A percentile compares a stretch with the other conserved stretches of the same genome.
Conservation (phyloP, 2,888 invertebrate species). For the Aphidoletes aphidimyza region DNA sequence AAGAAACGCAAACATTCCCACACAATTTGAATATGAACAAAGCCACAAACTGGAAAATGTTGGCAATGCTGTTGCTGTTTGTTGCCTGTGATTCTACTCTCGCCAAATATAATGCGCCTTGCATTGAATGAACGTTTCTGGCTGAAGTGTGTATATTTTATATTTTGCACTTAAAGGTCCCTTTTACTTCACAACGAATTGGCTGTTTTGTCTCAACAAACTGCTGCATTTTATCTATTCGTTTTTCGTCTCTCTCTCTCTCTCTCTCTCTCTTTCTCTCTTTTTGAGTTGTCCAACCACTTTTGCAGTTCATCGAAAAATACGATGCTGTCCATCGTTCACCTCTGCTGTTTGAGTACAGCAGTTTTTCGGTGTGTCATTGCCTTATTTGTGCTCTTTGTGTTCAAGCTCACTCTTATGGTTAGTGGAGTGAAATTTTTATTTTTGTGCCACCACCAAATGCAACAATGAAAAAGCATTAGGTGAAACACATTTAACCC, state of each 20-base stretch:
- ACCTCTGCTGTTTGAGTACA: background rate
- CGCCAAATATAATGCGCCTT: background rate
- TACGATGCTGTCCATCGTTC: background rate
- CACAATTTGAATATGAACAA: conserved; percentile 43
- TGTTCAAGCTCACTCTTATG: background rate
- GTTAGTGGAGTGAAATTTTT: conserved; percentile 35
- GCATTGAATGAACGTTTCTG: background rate
- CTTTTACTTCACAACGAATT: conserved; percentile 13
- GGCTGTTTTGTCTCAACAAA: conserved; percentile 34
- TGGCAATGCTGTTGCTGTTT: background rate
- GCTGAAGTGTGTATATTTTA: background rate
- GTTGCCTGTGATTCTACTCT: background rate
- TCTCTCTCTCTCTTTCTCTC: background rate
- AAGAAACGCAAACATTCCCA: conserved; percentile 32
- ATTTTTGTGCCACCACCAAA: background rate
- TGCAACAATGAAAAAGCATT: conserved; percentile 49
- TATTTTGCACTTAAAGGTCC: background rate
- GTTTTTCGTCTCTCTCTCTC: background rate
- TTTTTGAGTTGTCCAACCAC: background rate
- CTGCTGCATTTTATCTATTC: background rate
- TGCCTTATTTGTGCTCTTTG: conserved; percentile 27
- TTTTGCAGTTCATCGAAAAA: conserved; percentile 25
- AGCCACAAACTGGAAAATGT: conserved; percentile 41
- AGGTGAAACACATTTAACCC: conserved; percentile 31
- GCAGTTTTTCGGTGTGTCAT: conserved; percentile 27